Base-by-base conservation (phyloP, 2,113 vertebrate genomes). In the Astur gentilis region DNA sequence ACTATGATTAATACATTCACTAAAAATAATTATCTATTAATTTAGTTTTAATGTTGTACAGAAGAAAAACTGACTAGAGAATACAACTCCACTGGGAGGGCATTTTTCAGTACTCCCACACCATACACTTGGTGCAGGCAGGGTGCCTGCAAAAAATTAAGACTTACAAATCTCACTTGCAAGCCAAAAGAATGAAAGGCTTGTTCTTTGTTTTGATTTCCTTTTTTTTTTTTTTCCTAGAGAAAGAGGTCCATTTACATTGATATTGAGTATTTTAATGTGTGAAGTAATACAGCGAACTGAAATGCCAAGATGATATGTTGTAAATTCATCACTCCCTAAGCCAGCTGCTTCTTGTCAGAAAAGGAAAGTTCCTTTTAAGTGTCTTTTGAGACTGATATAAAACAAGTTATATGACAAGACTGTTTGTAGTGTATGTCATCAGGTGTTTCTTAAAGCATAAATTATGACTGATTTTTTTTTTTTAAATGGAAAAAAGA, bases 281-380 rank as follows among this genome's bases (percentile, higher is more conserved):
- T 58, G 89, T 78, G 91, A 95, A 95, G 71, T 86, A 95, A 95
- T 81, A 95, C 7, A 85, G 89, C 86, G 87, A 95, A 94, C 96
- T 72, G 76, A 91, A 96, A 83, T 75, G 84, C 84, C 71, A 93
- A 77, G 82, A 89, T 61, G 91, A 71, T 89, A 52, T n/a, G 70
- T 61, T 93, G 82, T 83, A 95, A 96, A 96, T 96, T 96, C 71
- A 94, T 95, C 90, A 75, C 77, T 95, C 76, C 25, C 44, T 75
- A 93, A 95, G 47, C 89, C 96, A 95, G 94, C 90, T 97, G 93
- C 88, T 97, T 96, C 91, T 96, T 94, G 91, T 93, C 84, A 95
- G 72, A 95, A 93, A 78, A 86, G 44, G 52, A 73, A 95, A 91
- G 62, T 75, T 95, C 77, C 79, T 94, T 96, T 96, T 66, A 95